Evolutionary conservation across 2,888 invertebrate genomes (phyloP).

Genomic region (Hoplodrina blanda): DNA sequence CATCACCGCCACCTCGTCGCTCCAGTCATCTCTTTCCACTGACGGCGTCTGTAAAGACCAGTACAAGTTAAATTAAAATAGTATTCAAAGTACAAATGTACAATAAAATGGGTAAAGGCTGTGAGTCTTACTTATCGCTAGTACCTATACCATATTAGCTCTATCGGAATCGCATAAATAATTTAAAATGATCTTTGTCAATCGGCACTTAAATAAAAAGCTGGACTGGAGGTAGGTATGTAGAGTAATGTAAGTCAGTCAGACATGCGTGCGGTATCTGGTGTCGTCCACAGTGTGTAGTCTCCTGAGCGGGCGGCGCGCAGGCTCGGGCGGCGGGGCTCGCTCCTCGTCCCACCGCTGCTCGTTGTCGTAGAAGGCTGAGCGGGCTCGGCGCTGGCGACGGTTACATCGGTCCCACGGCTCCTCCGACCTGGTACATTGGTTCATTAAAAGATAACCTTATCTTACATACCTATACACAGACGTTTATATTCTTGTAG

Average conservation of each 20-base stretch:
- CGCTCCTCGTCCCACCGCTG: conserved; percentile 71
- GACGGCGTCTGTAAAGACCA: conserved; percentile 78
- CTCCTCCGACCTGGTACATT: conserved; percentile 68
- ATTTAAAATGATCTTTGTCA: not conserved
- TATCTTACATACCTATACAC: too few relatives aligned
- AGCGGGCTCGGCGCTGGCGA: conserved; percentile 80
- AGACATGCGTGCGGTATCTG: conserved; percentile 48
- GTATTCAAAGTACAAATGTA: not conserved
- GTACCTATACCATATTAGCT: too few relatives aligned
- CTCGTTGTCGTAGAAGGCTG: conserved; percentile 80
- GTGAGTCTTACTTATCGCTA: too few relatives aligned
- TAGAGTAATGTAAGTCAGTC: not conserved
- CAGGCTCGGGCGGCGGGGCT: conserved; percentile 58
- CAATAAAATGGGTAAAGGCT: too few relatives aligned
- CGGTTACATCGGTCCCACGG: conserved; percentile 71
- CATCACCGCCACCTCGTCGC: conserved; percentile 77
- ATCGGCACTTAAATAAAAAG: not conserved
- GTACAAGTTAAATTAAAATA: not conserved
- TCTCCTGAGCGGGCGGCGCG: conserved; percentile 72
- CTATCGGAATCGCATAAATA: too few relatives aligned
- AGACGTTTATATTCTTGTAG: too few relatives aligned
- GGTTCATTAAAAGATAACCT: not conserved
- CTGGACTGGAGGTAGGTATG: not conserved
- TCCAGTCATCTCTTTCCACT: conserved; percentile 85
- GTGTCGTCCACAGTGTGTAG: conserved; percentile 81